Base-by-base conservation (phyloP, 1,140 invertebrate species). In the Solenopsis invicta region DNA sequence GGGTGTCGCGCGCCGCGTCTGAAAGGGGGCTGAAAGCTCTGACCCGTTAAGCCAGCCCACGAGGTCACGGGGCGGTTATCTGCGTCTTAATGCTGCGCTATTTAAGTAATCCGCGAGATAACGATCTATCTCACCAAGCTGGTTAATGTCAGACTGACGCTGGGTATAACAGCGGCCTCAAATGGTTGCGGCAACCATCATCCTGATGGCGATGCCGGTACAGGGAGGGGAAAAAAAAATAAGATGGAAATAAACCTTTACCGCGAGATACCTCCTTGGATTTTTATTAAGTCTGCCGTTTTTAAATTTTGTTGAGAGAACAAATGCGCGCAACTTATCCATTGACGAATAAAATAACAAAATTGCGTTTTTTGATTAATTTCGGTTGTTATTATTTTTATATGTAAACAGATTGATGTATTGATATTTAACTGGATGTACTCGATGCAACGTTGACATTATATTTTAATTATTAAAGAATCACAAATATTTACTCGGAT, bases 1-100 rank as follows among this genome's bases (percentile, higher is more conserved):
- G 88, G 72, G 81, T 78, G 88, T 78, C 80, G 45, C 80, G 45
- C 80, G 69, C 52, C 52, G 37, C 24, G 52, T 82, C 67, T 74
- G 69, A 84, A 74, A 61, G 56, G 41, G 80, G 80, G 54, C 41
- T 75, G 69, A 74, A 84, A 84, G 69, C 67, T 61, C 69, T 84
- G 80, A 84, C 80, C 80, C 80, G 69, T 84, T 84, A 84, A 84
- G 18, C 80, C 67, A 59, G 37, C 16, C 74, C 24, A 75, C 37
- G 80, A 37, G 80, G 80, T 74, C 45, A 84, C 80, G 18, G 62
- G 77, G 54, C 24, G 67, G 78, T 74, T 82, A 82, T 82, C 80
- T 74, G 54, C 69, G 80, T 84, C 80, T 84, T 75, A 84, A 84
- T 84, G 80, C 54, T 75, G 29, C 54, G 80, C 69, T 84, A 84